phyloP scores from a whole-genome alignment of 2,888 invertebrate genomes.

The Matsumyia berberina region DNA sequence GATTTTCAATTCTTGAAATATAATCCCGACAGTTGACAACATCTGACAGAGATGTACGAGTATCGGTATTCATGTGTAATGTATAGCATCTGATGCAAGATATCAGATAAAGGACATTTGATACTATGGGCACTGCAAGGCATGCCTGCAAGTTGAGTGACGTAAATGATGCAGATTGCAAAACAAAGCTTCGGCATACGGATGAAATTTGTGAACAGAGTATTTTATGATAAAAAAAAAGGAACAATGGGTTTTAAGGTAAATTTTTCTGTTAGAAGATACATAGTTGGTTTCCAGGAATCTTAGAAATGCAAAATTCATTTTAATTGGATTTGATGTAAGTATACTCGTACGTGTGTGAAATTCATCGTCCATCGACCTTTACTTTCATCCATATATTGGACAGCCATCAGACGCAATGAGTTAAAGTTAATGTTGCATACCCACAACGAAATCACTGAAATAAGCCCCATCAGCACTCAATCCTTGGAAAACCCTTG shows the following conservation, averaged over 20 bases:
- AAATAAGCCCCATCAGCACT: constrained; percentile 5
- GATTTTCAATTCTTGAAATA: constrained; percentile 54
- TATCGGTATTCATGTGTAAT: constrained; percentile 30
- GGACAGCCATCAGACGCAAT: not conserved
- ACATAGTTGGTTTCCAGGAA: too few species aligned
- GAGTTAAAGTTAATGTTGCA: constrained; percentile 2
- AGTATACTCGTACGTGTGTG: too few species aligned
- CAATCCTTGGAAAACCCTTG: not conserved
- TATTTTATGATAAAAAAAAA: not conserved
- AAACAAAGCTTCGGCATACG: not conserved
- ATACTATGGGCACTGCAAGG: not conserved
- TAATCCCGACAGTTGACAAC: constrained; percentile 32
- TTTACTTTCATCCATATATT: too few species aligned
- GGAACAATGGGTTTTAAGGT: not conserved
- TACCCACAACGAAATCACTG: not conserved
- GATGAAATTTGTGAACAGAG: not conserved
- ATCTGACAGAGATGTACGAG: constrained; percentile 44
- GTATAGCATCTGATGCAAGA: not conserved
- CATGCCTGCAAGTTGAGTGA: not conserved
- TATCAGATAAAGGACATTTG: not conserved
- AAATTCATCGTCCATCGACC: too few species aligned
- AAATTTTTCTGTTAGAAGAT: too few species aligned
- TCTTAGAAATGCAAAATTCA: too few species aligned
- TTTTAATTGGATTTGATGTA: too few species aligned
- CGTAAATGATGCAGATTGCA: constrained; percentile 18